Evolutionary conservation across 2,113 vertebrate species (phyloP).

Genomic region (Scomber japonicus): DNA sequence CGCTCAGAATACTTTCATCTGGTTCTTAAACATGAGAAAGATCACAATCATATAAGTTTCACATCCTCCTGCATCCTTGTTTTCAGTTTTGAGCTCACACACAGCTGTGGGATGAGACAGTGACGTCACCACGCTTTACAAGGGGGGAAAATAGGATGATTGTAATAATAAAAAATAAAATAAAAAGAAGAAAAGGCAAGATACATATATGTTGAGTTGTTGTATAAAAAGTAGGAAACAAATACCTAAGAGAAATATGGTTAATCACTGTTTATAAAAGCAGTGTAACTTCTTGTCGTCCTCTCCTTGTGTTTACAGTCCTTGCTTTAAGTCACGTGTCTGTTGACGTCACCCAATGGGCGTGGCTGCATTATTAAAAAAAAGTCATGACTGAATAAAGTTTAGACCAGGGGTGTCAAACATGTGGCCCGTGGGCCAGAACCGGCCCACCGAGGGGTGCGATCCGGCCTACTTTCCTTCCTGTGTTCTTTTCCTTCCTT

Average conservation of each 20-base stretch:
- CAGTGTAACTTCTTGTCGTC: rapidly evolving
- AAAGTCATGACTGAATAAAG: neutral
- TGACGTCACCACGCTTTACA: constrained; percentile 6
- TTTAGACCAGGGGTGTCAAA: too few species aligned
- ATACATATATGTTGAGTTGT: neutral
- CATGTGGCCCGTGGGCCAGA: too few species aligned
- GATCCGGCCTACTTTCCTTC: too few species aligned
- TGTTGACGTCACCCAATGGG: neutral
- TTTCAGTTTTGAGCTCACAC: neutral
- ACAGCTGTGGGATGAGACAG: neutral
- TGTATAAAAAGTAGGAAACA: neutral
- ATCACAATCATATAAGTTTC: neutral
- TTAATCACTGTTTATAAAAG: neutral
- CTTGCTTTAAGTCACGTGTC: neutral
- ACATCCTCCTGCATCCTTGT: constrained; percentile 26
- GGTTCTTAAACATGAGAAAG: neutral
- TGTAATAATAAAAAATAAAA: neutral
- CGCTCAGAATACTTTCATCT: neutral
- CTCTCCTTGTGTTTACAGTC: neutral
- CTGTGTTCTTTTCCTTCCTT: too few species aligned
- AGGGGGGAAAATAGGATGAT: rapidly evolving
- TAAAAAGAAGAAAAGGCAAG: neutral
- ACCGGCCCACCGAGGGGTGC: too few species aligned
- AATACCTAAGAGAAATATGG: rapidly evolving
- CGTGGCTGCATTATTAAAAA: neutral